Evolutionary conservation across 53 echinoderm and acorn worm species (phyloP), one percentile per base, ranked within the genome.

Genomic region (Actinopyga echinites): DNA sequence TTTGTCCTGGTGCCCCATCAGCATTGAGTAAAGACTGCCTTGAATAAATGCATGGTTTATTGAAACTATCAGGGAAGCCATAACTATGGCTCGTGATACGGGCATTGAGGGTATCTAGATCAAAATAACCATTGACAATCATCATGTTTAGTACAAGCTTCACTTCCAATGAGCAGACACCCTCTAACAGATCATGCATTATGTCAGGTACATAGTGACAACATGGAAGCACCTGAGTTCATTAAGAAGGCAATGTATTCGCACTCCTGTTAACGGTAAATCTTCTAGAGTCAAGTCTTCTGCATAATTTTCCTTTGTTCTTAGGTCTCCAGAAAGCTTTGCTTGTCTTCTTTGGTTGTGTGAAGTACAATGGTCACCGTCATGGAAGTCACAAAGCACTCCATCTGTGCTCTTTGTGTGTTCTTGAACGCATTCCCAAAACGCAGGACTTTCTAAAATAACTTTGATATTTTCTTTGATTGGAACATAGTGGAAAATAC

Each of bases 1-100:
- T 85, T 83, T 89, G 92, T 2, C 86, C 88, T 63, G 92, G 52
- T 75, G 89, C 58, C 31, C 83, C 83, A 68, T 89, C 89, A n/a
- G 89, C 85, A 83, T 92, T 85, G 19, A 53, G 5, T 19, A 88
- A 43, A 8, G 57, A 66, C 56, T 55, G 53, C 37, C 79, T 63
- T 1, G 63, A 61, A 52, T 87, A 80, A 7, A 69, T 60, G 21
- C 64, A 82, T 45, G 88, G 91, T 32, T 82, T 91, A 55, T 91
- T 91, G 13, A 57, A 36, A 25, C 32, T 61, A 79, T 91, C 91
- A 38, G 71, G 12, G 34, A 64, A 62, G 6, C 91, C 91, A 88
- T 88, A 88, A 20, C 74, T 75, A 54, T 35, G 74, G 53, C 88
- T 88, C 23, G 77, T 55, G n/a, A 88, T 83, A 0, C 83, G 5